phyloP scores from a whole-genome alignment of 2,113 vertebrate species.

The Leptosomus discolor region DNA sequence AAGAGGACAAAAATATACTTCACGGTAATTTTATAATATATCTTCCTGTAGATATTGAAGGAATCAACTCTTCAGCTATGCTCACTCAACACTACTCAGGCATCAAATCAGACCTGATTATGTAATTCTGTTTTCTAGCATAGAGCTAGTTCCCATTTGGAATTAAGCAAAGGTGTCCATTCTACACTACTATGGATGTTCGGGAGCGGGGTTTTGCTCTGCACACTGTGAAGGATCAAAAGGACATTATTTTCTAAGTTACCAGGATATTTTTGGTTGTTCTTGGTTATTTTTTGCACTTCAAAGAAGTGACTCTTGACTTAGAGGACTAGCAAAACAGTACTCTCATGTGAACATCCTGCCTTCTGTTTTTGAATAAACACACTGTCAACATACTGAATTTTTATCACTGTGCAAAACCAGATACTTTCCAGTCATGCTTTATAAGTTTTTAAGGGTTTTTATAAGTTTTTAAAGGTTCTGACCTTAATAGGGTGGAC shows the following conservation, averaged over 20 bases:
- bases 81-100: not conserved
- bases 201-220: not conserved
- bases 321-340: not conserved
- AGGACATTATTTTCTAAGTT: not conserved
- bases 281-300: not conserved
- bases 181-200: not conserved
- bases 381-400: not conserved
- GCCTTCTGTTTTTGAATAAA: not conserved
- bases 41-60: not conserved
- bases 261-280: not conserved
- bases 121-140: not conserved
- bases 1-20: not conserved
- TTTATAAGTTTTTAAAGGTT: not conserved
- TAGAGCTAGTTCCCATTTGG: not conserved
- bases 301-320: not conserved
- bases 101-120: not conserved
- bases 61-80: not conserved
- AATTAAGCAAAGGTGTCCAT: not conserved
- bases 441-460: not conserved
- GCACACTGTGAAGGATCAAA: not conserved
- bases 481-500: not conserved
- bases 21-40: not conserved
- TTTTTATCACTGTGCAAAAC: not conserved
- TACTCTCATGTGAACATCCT: not conserved
- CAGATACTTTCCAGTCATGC: not conserved